Conservation (phyloP, 2,113 vertebrate genomes). For the Poeciliopsis retropinna region DNA sequence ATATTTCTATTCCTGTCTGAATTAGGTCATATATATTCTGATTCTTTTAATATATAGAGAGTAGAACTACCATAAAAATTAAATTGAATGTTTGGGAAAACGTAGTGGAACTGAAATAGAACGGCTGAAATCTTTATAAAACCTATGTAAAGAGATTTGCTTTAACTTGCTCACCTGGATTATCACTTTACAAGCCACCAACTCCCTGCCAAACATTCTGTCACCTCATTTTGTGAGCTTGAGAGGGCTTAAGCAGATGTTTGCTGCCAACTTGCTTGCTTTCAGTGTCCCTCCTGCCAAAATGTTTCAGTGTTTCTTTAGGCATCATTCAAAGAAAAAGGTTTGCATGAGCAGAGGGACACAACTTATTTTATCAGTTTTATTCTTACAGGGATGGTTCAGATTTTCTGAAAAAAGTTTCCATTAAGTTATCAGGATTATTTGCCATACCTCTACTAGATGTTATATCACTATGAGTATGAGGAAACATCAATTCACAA, state of each 20-base stretch:
- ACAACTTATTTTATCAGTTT: too few species aligned
- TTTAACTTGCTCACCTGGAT: slow-evolving; percentile 28
- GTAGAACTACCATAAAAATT: too few species aligned
- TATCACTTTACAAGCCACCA: slow-evolving; percentile 46
- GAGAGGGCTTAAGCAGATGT: slow-evolving; percentile 60
- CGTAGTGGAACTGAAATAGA: not conserved
- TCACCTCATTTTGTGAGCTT: slow-evolving; percentile 17
- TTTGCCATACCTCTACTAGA: not conserved
- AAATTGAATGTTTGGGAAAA: not conserved
- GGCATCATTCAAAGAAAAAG: not conserved
- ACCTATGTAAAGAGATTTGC: slow-evolving; percentile 36
- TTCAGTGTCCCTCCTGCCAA: slow-evolving; percentile 40
- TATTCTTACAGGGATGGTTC: too few species aligned
- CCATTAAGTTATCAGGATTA: not conserved
- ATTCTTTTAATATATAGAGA: too few species aligned
- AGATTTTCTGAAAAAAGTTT: not conserved
- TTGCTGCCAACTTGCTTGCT: slow-evolving; percentile 30
- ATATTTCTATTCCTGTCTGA: not conserved
- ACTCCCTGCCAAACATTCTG: slow-evolving; percentile 10
- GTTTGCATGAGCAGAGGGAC: not conserved
- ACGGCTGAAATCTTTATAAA: not conserved
- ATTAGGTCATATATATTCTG: not conserved
- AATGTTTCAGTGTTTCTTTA: not conserved
- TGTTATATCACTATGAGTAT: not conserved
- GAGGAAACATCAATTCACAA: too few species aligned